phyloP scores from a whole-genome alignment of 1,140 invertebrate genomes.

The Nasonia longicornis region DNA sequence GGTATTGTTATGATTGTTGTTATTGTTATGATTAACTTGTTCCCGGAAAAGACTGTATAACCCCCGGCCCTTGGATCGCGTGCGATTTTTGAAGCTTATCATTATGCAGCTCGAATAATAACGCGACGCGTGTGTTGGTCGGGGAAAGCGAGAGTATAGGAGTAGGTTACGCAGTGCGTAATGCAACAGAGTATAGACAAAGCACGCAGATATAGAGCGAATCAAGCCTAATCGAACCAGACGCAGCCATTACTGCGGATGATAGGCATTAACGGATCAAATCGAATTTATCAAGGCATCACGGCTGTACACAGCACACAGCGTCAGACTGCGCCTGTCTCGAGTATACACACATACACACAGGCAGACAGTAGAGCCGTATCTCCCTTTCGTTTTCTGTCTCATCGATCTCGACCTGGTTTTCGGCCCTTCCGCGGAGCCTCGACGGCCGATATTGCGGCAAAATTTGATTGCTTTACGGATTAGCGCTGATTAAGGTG shows the following conservation, averaged over 20 bases:
- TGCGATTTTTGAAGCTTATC: too few relatives aligned
- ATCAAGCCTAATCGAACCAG: conserved; percentile 15
- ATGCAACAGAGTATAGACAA: too few relatives aligned
- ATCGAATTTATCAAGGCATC: conserved; percentile 61
- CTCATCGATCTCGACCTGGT: neutral
- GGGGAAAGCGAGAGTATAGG: too few relatives aligned
- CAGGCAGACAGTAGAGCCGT: neutral
- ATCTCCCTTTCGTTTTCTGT: neutral
- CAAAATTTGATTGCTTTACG: conserved; percentile 63
- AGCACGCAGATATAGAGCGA: neutral
- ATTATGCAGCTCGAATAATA: too few relatives aligned
- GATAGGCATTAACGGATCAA: conserved; percentile 64
- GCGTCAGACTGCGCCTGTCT: neutral
- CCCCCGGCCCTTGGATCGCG: too few relatives aligned
- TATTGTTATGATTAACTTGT: conserved; percentile 5
- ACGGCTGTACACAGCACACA: neutral
- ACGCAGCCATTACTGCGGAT: conserved; percentile 59
- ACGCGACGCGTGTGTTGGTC: too few relatives aligned
- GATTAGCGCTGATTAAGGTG: conserved; percentile 58
- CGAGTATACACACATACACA: neutral
- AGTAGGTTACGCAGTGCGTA: too few relatives aligned
- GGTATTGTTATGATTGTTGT: conserved; percentile 4
- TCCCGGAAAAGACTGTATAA: neutral
- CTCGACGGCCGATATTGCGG: neutral
- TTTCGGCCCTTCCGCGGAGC: neutral